phyloP scores from a whole-genome alignment of 2,888 invertebrate species.

The Caenorhabditis macrosperma region DNA sequence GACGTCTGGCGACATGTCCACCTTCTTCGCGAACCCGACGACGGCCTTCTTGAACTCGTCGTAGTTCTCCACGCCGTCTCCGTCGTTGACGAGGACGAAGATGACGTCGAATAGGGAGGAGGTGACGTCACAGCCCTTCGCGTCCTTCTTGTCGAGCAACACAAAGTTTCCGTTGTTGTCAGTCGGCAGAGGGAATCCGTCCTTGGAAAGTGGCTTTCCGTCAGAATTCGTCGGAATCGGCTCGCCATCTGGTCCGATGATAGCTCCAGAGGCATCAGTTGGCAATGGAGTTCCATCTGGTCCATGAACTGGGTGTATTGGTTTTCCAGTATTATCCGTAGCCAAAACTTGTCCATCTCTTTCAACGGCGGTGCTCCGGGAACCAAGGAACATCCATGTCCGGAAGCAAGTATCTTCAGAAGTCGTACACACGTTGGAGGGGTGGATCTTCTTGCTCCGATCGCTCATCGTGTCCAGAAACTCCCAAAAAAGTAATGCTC shows the following conservation, averaged over 20 bases:
- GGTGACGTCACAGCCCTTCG: constrained; percentile 39
- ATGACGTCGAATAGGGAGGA: constrained; percentile 41
- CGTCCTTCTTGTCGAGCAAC: constrained; percentile 13
- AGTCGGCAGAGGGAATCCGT: constrained; percentile 61
- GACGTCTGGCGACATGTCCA: constrained; percentile 72
- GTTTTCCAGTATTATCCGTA: constrained; percentile 48
- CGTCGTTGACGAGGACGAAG: constrained; percentile 40
- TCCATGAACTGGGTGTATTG: constrained; percentile 54
- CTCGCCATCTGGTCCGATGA: constrained; percentile 60
- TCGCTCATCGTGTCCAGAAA: too few relatives aligned
- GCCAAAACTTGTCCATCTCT: constrained; percentile 50
- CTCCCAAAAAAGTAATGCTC: too few relatives aligned
- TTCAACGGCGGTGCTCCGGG: too few relatives aligned
- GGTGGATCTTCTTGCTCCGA: too few relatives aligned
- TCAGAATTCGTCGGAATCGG: constrained; percentile 53
- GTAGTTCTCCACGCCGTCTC: constrained; percentile 1
- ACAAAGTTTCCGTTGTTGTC: constrained; percentile 45
- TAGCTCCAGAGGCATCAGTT: constrained; percentile 53
- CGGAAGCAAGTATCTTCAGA: too few relatives aligned
- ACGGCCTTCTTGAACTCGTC: constrained; percentile 32
- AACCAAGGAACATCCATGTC: too few relatives aligned
- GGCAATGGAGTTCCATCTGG: constrained; percentile 56
- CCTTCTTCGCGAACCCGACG: constrained; percentile 44
- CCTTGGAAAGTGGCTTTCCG: constrained; percentile 48
- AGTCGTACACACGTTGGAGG: too few relatives aligned